phyloP scores from a whole-genome alignment of 2,113 vertebrate genomes.

The Chinchilla lanigera region DNA sequence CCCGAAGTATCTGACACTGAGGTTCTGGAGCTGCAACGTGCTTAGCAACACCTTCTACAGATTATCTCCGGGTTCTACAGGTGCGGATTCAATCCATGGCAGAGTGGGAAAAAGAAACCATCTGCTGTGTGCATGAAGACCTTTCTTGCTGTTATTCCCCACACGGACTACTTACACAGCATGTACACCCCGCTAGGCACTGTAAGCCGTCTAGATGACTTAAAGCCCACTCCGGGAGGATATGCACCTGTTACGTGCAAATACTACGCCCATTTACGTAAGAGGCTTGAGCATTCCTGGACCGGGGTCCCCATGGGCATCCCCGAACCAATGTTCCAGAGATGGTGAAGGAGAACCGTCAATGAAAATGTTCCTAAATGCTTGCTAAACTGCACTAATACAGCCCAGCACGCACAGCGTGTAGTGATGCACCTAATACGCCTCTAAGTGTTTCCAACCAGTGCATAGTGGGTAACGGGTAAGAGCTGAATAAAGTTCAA shows the following conservation, averaged over 20 bases:
- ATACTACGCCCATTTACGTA: neutral
- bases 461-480: accelerated
- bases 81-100: neutral
- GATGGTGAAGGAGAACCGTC: neutral
- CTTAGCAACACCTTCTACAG: neutral
- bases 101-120: too few relatives aligned
- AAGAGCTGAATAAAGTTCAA: accelerated
- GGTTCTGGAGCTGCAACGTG: neutral
- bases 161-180: neutral
- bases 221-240: neutral
- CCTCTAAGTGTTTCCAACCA: neutral
- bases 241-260: neutral
- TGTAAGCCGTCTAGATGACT: too few relatives aligned
- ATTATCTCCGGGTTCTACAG: neutral
- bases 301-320: too few relatives aligned
- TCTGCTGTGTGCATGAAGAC: neutral
- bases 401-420: accelerated
- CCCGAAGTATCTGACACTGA: neutral
- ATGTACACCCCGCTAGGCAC: neutral
- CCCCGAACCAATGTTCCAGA: neutral
- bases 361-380: neutral
- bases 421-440: accelerated
- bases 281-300: too few relatives aligned
- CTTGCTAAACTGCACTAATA: neutral
- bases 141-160: too few relatives aligned